Evolutionary conservation across 2,888 invertebrate species (phyloP).

Genomic region (Carcina quercana): DNA sequence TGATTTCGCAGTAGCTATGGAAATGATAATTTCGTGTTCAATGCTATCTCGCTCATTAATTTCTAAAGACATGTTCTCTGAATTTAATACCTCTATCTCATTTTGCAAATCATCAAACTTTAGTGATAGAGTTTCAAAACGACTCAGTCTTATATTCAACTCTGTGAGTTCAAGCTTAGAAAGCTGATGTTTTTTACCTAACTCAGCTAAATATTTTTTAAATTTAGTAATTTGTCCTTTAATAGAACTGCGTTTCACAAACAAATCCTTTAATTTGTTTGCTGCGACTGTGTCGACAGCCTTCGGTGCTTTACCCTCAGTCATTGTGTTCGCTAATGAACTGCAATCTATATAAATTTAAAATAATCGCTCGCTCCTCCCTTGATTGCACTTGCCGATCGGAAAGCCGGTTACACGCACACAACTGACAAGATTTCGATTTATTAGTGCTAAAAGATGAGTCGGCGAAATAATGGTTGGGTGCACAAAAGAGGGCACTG

Average conservation of each 20-base stretch:
- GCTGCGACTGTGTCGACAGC: too few species aligned
- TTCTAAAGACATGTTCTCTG: conserved; percentile 8
- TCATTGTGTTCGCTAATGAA: too few species aligned
- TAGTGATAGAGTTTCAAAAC: conserved; percentile 9
- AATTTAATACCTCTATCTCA: conserved; percentile 14
- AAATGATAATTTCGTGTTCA: conserved; percentile 10
- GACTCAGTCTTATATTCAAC: conserved; percentile 6
- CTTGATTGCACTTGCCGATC: too few species aligned
- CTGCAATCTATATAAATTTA: too few species aligned
- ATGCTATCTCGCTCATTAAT: conserved; percentile 16
- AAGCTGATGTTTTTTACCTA: neutral
- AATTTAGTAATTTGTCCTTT: conserved; percentile 9
- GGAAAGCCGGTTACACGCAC: too few species aligned
- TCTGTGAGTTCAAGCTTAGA: conserved; percentile 3
- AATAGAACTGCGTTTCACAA: conserved; percentile 4
- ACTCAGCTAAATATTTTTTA: conserved; percentile 2
- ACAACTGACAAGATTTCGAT: too few species aligned
- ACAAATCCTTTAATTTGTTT: conserved; percentile 4
- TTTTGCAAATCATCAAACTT: conserved; percentile 15
- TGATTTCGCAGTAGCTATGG: conserved; percentile 14
- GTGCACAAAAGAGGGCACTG: too few species aligned
- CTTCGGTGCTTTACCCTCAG: too few species aligned
- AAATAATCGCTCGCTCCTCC: too few species aligned
- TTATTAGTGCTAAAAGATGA: too few species aligned
- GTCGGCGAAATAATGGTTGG: too few species aligned